Conservation (phyloP, 1,140 invertebrate species). For the Zaprionus kolodkinae region DNA sequence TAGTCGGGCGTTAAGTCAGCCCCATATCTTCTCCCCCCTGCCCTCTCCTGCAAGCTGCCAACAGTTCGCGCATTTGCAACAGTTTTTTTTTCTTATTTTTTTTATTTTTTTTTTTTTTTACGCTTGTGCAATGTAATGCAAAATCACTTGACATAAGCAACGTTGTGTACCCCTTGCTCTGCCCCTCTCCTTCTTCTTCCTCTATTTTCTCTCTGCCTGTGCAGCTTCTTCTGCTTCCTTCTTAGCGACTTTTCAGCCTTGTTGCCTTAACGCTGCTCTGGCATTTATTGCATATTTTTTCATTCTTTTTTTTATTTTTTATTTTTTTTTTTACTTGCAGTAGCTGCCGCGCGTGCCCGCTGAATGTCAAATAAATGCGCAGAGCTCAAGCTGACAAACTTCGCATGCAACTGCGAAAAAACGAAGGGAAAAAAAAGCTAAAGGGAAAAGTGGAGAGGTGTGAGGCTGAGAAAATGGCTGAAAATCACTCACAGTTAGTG, state of each 20-base stretch:
- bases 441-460: neutral
- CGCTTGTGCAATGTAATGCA: slow-evolving; percentile 56
- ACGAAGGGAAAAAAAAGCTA: slow-evolving; percentile 9
- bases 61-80: slow-evolving; percentile 63
- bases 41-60: slow-evolving; percentile 5
- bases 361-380: slow-evolving; percentile 48
- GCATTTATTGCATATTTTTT: slow-evolving; percentile 81
- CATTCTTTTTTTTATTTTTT: slow-evolving; percentile 55
- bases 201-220: neutral
- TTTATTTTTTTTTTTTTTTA: neutral
- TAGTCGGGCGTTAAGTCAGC: slow-evolving; percentile 33
- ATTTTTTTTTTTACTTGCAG: slow-evolving; percentile 11
- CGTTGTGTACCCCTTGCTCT: neutral
- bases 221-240: neutral
- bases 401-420: slow-evolving; percentile 18
- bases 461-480: neutral
- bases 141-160: slow-evolving; percentile 65
- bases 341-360: neutral
- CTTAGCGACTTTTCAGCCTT: slow-evolving; percentile 28
- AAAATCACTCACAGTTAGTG: slow-evolving; percentile 30
- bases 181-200: neutral
- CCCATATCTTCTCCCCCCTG: neutral
- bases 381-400: neutral
- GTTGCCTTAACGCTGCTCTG: slow-evolving; percentile 46
- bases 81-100: slow-evolving; percentile 31